A percentile compares a stretch with the other conserved stretches of the same genome.
Conservation (phyloP, 2,113 vertebrate genomes). For the Syngnathoides biaculeatus region DNA sequence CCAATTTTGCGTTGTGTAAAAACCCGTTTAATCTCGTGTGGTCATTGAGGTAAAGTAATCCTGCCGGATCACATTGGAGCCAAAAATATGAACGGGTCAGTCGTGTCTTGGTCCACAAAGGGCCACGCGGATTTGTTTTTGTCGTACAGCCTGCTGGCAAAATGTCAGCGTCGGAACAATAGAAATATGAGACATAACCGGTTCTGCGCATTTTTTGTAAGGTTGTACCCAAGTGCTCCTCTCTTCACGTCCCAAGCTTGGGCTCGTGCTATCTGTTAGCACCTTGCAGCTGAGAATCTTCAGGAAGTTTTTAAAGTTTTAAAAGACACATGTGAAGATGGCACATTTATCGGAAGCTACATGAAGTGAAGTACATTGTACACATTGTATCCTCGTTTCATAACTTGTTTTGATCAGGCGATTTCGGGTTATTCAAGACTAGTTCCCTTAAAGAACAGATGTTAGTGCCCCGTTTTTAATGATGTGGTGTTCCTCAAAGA, state of each 20-base stretch:
- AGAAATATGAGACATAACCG: neutral
- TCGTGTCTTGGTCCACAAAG: neutral
- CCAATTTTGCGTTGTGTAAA: neutral
- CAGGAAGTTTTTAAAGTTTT: neutral
- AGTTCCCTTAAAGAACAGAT: no score
- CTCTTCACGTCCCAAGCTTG: neutral
- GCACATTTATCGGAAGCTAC: neutral
- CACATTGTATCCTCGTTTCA: no score
- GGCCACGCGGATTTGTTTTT: neutral
- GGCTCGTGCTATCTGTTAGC: neutral
- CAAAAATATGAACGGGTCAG: neutral
- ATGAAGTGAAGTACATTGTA: neutral
- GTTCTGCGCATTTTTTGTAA: neutral
- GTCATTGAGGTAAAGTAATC: neutral
- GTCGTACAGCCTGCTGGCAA: neutral
- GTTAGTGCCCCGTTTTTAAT: neutral
- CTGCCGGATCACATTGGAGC: neutral
- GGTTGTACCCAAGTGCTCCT: neutral
- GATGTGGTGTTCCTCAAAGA: neutral
- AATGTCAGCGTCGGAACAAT: neutral
- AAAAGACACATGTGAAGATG: neutral
- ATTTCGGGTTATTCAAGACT: no score
- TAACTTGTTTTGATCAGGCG: no score
- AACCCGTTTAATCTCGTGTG: neutral
- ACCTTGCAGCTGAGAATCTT: neutral